Base-by-base conservation (phyloP, 2,888 invertebrate species). In the Chrysotoxum bicinctum region DNA sequence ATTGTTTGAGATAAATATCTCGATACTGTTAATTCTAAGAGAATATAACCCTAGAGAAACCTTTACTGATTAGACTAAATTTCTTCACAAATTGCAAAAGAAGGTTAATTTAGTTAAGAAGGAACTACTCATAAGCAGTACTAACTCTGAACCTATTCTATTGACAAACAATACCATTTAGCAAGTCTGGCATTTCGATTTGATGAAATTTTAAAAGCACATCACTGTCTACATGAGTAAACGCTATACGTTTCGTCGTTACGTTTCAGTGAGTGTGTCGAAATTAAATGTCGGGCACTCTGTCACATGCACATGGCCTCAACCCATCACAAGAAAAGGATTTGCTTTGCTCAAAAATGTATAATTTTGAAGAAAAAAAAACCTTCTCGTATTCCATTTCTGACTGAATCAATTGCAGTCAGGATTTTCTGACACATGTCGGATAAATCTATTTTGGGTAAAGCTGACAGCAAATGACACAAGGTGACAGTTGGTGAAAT, bases 401-500 rank as follows among this genome's bases (percentile, higher is more conserved):
- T 75, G 68, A 62, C 75, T 54, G 43, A 78, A 78, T 82, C 82
- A 78, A 82, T 78, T 82, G 72, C 72, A 78, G 82, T 73, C 62
- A 52, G 64, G 73, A 32, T 37, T 74, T 58, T 64, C 62, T 83
- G 83, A 83, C 83, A 83, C 62, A 79, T 69, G 79, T 58, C 83
- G 74, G 54, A 50, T 58, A 37, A 58, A 37, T 84, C 84, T 84
- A 84, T 84, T 84, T 40, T 82, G 54, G 48, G 64, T n/a, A 60
- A 45, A 74, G 69, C 48, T 78, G 83, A 79, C 80, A 84, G 84
- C 75, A 21, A 70, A 70, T 84, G 83, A 81, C 76, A 81, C 69
- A 77, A 73, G 76, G 76, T 85, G 85, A 85, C 85, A 85, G 81
- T 81, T 81, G 85, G 64, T 85, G 81, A 85, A 81, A 77, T 75